Evolutionary conservation across 2,113 vertebrate species (phyloP).

Genomic region (Tinamus guttatus): DNA sequence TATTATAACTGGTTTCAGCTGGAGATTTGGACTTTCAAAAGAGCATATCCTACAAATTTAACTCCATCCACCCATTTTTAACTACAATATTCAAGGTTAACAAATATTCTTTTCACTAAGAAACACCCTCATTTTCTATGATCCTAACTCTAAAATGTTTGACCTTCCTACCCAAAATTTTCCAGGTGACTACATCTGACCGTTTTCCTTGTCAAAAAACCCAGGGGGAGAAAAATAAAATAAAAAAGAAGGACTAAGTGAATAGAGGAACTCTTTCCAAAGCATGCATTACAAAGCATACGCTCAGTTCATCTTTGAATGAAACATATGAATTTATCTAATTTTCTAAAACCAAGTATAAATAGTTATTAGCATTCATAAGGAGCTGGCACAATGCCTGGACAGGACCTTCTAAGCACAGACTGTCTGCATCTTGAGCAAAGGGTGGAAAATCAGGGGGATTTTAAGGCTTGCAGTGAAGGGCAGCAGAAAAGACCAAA

Average conservation of each 20-base stretch:
- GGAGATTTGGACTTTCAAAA: neutral
- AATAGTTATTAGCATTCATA: accelerated
- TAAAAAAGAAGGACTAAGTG: neutral
- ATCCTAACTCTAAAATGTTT: neutral
- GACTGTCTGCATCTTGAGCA: neutral
- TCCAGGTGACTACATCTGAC: neutral
- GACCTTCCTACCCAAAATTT: neutral
- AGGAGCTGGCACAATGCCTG: neutral
- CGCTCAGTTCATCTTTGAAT: neutral
- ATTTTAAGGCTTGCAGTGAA: neutral
- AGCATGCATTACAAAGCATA: neutral
- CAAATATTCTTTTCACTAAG: neutral
- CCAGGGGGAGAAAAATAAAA: neutral
- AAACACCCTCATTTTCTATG: neutral
- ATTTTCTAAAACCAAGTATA: neutral
- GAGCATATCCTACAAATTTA: neutral
- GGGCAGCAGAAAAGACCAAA: too few species aligned
- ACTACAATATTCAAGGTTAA: neutral
- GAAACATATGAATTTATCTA: neutral
- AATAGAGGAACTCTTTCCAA: neutral
- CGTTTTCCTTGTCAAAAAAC: neutral
- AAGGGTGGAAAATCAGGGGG: neutral
- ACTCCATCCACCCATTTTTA: neutral
- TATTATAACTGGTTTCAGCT: neutral
- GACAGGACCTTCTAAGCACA: neutral